A percentile compares a stretch with the other conserved stretches of the same genome.
phyloP scores from a whole-genome alignment of 2,888 invertebrate species.

The Hydropsyche betteni region DNA sequence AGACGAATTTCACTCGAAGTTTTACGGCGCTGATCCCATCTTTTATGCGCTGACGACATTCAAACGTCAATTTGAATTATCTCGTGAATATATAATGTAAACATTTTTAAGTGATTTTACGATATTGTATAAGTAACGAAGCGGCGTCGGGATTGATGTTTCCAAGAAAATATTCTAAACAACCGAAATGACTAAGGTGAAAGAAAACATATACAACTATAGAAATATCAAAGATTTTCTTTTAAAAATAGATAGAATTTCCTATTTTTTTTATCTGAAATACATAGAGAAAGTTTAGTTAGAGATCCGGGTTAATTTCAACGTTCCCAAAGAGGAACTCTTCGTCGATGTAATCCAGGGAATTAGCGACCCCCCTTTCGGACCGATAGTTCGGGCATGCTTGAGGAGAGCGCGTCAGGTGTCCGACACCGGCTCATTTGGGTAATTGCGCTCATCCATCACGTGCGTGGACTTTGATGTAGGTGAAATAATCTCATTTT shows the following conservation, averaged over 20 bases:
- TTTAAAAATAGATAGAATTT: neutral
- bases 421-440: slow-evolving; percentile 50
- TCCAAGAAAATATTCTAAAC: slow-evolving; percentile 12
- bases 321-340: neutral
- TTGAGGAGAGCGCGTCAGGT: slow-evolving; percentile 43
- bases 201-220: too few species aligned
- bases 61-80: slow-evolving; percentile 32
- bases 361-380: slow-evolving; percentile 26
- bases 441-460: slow-evolving; percentile 52
- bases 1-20: slow-evolving; percentile 27
- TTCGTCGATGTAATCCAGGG: slow-evolving; percentile 13
- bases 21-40: slow-evolving; percentile 29
- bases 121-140: too few species aligned
- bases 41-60: slow-evolving; percentile 31
- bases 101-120: slow-evolving; percentile 32
- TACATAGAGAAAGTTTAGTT: neutral
- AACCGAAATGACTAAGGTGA: neutral
- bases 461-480: slow-evolving; percentile 51
- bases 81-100: slow-evolving; percentile 32
- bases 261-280: neutral
- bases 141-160: slow-evolving; percentile 7
- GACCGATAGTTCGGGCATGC: slow-evolving; percentile 17
- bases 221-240: too few species aligned
- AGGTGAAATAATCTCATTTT: slow-evolving; percentile 52
- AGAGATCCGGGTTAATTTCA: too few species aligned